Evolutionary conservation across 2,113 vertebrate genomes (phyloP).

Genomic region (Poeciliopsis retropinna): DNA sequence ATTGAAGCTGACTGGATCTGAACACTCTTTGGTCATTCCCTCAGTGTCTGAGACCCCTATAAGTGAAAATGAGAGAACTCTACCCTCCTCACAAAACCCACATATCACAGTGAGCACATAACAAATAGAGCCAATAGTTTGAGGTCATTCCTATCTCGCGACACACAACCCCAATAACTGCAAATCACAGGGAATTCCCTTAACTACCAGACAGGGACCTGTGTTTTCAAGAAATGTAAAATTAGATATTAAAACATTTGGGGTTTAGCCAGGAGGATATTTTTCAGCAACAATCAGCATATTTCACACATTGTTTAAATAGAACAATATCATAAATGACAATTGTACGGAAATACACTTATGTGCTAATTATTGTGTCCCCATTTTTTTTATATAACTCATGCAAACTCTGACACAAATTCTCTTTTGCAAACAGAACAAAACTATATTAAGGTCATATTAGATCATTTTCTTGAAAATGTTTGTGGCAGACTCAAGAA

Average conservation of each 20-base stretch:
- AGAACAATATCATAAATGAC: not conserved
- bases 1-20: conserved; percentile 76
- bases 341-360: not conserved
- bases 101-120: conserved; percentile 46
- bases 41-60: conserved; percentile 65
- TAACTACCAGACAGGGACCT: conserved; percentile 51
- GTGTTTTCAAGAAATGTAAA: conserved; percentile 31
- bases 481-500: not conserved
- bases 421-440: not conserved
- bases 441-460: not conserved
- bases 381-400: too few relatives aligned
- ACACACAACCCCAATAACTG: conserved; percentile 29
- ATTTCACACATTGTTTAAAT: conserved; percentile 12
- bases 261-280: conserved; percentile 20
- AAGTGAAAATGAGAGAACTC: conserved; percentile 68
- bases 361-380: not conserved
- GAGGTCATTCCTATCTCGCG: conserved; percentile 63
- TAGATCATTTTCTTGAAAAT: not conserved
- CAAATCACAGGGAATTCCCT: conserved; percentile 61
- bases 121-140: conserved; percentile 61
- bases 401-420: not conserved
- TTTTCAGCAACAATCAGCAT: not conserved
- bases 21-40: conserved; percentile 60
- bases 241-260: conserved; percentile 46
- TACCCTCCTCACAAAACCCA: conserved; percentile 57